A percentile compares a stretch with the other conserved stretches of the same genome.
Evolutionary conservation across 2,888 invertebrate species (phyloP).

Genomic region (Catocala nupta): DNA sequence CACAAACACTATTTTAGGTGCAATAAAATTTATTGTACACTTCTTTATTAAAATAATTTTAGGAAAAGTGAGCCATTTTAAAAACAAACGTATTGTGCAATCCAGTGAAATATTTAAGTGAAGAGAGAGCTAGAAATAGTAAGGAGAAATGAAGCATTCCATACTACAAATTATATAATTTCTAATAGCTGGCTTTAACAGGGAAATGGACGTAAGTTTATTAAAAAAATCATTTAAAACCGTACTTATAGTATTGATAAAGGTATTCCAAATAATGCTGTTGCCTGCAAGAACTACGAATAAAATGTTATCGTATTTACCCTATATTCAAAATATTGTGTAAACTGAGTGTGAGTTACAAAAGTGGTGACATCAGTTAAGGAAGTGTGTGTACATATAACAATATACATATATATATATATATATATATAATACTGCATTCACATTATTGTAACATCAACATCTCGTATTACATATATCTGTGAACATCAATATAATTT

Average conservation of each 20-base stretch:
- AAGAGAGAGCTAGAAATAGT: slow-evolving; percentile 83
- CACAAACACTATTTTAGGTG: slow-evolving; percentile 76
- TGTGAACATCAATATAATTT: slow-evolving; percentile 58
- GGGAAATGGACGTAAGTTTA: slow-evolving; percentile 85
- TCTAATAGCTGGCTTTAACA: slow-evolving; percentile 87
- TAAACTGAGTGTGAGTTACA: slow-evolving; percentile 67
- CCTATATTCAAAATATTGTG: slow-evolving; percentile 64
- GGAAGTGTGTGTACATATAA: slow-evolving; percentile 54
- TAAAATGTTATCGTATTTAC: slow-evolving; percentile 54
- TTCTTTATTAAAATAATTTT: slow-evolving; percentile 70
- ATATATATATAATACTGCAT: slow-evolving; percentile 57
- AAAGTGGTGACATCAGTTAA: slow-evolving; percentile 62
- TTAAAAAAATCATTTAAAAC: slow-evolving; percentile 63
- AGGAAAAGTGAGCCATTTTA: slow-evolving; percentile 88
- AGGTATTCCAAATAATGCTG: slow-evolving; percentile 61
- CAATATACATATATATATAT: slow-evolving; percentile 44
- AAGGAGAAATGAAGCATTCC: slow-evolving; percentile 86
- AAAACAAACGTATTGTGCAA: slow-evolving; percentile 85
- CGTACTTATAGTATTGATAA: slow-evolving; percentile 60
- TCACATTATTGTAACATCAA: slow-evolving; percentile 57
- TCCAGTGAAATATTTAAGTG: slow-evolving; percentile 85
- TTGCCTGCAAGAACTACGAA: slow-evolving; percentile 67
- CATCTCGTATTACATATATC: slow-evolving; percentile 53
- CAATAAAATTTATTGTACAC: slow-evolving; percentile 71
- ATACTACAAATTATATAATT: slow-evolving; percentile 81